A percentile compares a stretch with the other conserved stretches of the same genome.
Evolutionary conservation across 2,113 vertebrate species (phyloP).

Genomic region (Lophura nycthemera): DNA sequence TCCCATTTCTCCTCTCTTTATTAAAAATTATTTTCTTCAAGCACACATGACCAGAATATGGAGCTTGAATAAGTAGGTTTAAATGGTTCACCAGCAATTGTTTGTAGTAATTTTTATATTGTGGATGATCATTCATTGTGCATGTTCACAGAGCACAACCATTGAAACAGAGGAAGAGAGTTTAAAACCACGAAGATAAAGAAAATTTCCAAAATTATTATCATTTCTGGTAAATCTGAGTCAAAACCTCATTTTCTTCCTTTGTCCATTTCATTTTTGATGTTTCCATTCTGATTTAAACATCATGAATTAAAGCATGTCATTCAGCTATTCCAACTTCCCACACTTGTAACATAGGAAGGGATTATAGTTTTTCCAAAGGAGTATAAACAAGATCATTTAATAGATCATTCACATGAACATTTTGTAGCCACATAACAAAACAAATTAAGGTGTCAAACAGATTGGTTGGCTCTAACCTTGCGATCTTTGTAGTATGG

Average conservation of each 20-base stretch:
- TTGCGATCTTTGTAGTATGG: constrained; percentile 89
- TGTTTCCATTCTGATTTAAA: background rate
- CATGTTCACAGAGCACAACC: background rate
- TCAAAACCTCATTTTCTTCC: accelerated
- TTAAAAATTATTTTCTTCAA: background rate
- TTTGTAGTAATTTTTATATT: background rate
- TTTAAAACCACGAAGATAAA: background rate
- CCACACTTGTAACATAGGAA: background rate
- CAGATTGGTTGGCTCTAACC: constrained; percentile 72
- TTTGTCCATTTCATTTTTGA: background rate
- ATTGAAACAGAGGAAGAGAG: background rate
- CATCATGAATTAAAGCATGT: background rate
- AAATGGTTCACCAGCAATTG: background rate
- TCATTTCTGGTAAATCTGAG: background rate
- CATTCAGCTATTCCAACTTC: background rate
- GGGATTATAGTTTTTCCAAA: background rate
- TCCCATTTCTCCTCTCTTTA: background rate
- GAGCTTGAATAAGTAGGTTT: background rate
- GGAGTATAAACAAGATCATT: background rate
- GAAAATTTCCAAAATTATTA: background rate
- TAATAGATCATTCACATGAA: background rate
- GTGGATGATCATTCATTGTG: background rate
- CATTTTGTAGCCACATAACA: background rate
- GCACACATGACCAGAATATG: background rate
- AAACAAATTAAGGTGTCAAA: background rate